Conservation (phyloP, 2,797 vertebrate species). For the Hozukius guyotensis region DNA sequence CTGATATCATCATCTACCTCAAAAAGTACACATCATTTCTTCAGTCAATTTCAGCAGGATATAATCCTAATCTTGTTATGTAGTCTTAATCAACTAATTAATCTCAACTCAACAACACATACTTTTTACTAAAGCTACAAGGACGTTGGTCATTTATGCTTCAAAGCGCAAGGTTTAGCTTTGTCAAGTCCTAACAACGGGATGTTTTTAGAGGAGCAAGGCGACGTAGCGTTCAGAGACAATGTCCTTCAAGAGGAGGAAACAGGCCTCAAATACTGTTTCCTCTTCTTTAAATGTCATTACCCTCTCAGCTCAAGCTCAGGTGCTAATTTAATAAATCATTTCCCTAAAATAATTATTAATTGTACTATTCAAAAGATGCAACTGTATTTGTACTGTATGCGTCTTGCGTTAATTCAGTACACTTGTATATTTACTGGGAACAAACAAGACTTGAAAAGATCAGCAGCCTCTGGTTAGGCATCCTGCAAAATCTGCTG, state of each 20-base stretch:
- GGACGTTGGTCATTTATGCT: background rate
- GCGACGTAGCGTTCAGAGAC: background rate
- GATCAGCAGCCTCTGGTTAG: too few species aligned
- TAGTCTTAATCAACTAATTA: background rate
- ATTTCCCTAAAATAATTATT: background rate
- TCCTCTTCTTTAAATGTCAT: constrained; percentile 3
- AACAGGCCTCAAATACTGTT: background rate
- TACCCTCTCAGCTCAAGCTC: background rate
- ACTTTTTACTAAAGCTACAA: background rate
- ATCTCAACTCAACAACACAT: rapidly evolving
- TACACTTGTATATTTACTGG: background rate
- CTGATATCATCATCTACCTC: background rate
- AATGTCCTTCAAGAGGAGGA: constrained; percentile 7
- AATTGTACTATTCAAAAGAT: background rate
- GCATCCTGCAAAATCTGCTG: too few species aligned
- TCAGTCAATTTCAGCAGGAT: background rate
- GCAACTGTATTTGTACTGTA: background rate
- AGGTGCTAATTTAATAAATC: background rate
- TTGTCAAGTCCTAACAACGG: constrained; percentile 2
- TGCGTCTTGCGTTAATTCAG: background rate
- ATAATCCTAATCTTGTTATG: background rate
- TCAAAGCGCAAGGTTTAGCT: background rate
- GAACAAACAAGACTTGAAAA: background rate
- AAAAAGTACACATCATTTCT: background rate
- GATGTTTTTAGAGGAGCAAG: constrained; percentile 24